phyloP scores from a whole-genome alignment of 2,797 vertebrate species.

The Poeciliopsis presidionis region DNA sequence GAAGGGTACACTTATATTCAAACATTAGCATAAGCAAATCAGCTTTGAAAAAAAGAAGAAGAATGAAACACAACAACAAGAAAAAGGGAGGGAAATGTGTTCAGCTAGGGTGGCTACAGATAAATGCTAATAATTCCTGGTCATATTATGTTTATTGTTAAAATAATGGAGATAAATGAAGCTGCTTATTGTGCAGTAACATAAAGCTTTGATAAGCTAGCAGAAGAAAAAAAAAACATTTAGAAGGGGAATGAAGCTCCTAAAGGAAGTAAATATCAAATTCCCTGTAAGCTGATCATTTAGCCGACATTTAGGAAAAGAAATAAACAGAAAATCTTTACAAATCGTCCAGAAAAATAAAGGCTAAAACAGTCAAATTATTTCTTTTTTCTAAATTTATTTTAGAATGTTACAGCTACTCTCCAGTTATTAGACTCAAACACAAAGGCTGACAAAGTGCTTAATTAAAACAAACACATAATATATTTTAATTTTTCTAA shows the following conservation, averaged over 20 bases:
- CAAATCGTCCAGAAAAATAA: neutral
- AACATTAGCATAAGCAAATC: constrained; percentile 45
- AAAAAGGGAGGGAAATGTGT: constrained; percentile 12
- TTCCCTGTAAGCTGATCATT: constrained; percentile 51
- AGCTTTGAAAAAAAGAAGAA: constrained; percentile 13
- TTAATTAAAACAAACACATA: constrained; percentile 26
- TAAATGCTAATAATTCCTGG: neutral
- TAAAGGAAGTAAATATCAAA: constrained; percentile 35
- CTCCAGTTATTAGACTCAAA: constrained; percentile 5
- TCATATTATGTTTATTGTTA: constrained; percentile 3
- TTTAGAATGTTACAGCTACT: neutral
- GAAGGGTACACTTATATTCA: constrained; percentile 60
- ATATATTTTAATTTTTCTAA: constrained; percentile 3
- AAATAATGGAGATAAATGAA: constrained; percentile 2
- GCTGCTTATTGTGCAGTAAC: constrained; percentile 8
- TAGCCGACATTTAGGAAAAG: constrained; percentile 19
- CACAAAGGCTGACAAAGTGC: neutral
- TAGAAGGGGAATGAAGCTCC: constrained; percentile 14
- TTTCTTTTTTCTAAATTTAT: neutral
- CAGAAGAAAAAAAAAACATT: constrained; percentile 7
- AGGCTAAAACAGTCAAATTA: neutral
- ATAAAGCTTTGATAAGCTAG: neutral
- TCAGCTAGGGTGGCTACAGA: constrained; percentile 12
- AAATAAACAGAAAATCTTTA: neutral
- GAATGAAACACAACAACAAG: constrained; percentile 19